Evolutionary conservation across 1,140 invertebrate species (phyloP), one percentile per base, ranked within the genome.

Genomic region (Schlechtendalia chinensis): DNA sequence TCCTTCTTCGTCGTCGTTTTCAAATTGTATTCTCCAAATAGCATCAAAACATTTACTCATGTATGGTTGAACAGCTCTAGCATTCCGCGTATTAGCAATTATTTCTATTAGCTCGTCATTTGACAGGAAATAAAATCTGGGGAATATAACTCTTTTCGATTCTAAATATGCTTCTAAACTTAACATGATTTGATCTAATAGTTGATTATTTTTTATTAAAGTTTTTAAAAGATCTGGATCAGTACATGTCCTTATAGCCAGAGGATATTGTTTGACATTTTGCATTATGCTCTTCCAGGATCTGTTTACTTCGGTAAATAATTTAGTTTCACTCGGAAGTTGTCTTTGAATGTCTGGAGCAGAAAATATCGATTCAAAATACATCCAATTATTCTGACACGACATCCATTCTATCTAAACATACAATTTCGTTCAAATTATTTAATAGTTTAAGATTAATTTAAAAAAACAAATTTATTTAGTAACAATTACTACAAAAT

Each of bases 61-160:
- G 87, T 96, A 93, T 14, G 93, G 93, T 84, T 96, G 94, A 0
- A 97, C 93, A 1, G 93, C 93, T 82, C 93, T 96, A 0, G 96
- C 96, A 89, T 98, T 96, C 87, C 97, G 98, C 0, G 96, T 97
- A 87, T 98, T 95, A 0, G 96, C 97, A 53, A 99, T 86, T 84
- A 98, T 98, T 88, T 98, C 97, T 29, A 98, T 87, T 24, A 99
- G 86, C 85, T 98, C 96, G 85, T 98, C 96, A 85, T 98, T 98
- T 12, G 97, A 98, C 22, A 99, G 87, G 87, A 98, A 98, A 90
- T 98, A 98, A 88, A 99, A 98, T 82, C 96, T 87, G 5, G 97
- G 95, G 87, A 98, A 99, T 84, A 91, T 96, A 0, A 98, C 87
- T 45, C 96, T 88, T 85, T 98, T 98, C 88, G 97, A 97, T 86